These are phyloP conservation scores for Salpingus planirostris DNA, from an alignment of 2,888 invertebrate species.

Conservation along the genomic window DNA sequence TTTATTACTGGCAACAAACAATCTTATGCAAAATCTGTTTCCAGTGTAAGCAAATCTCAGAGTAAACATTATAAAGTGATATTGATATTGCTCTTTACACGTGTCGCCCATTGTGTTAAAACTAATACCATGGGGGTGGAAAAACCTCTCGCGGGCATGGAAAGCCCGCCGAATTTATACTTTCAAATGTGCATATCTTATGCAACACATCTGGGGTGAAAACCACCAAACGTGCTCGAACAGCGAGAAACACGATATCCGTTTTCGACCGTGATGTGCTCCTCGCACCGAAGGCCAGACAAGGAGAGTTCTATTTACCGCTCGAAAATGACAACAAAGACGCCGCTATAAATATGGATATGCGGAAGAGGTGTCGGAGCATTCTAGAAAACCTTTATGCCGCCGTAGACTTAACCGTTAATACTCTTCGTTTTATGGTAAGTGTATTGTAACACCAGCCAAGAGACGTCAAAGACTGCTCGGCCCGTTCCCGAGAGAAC, in stretches of 20 bases:
- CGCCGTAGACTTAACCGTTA: slow-evolving; percentile 17
- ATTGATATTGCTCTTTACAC: too few relatives aligned
- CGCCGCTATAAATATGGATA: slow-evolving; percentile 10
- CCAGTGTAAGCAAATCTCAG: too few relatives aligned
- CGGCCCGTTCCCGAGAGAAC: too few relatives aligned
- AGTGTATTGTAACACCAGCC: slow-evolving; percentile 15
- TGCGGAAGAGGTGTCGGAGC: slow-evolving; percentile 10
- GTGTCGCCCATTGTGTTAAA: not conserved
- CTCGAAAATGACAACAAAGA: slow-evolving; percentile 5
- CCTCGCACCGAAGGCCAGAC: slow-evolving; percentile 12
- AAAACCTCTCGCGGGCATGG: too few relatives aligned
- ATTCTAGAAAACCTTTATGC: slow-evolving; percentile 17
- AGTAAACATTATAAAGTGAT: too few relatives aligned
- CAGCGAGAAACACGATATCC: slow-evolving; percentile 29
- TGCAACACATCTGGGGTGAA: slow-evolving; percentile 27
- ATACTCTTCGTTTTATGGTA: slow-evolving; percentile 18
- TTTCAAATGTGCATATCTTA: slow-evolving; percentile 34
- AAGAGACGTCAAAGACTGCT: too few relatives aligned
- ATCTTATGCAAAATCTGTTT: too few relatives aligned
- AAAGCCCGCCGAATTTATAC: slow-evolving; percentile 26
- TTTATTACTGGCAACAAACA: too few relatives aligned
- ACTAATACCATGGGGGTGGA: not conserved
- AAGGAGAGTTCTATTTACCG: slow-evolving; percentile 8
- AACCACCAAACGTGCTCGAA: slow-evolving; percentile 28
- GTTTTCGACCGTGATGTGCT: slow-evolving; percentile 17